These are phyloP conservation scores for Centrocercus urophasianus DNA, from an alignment of 2,113 vertebrate species.

Conservation along the genomic window DNA sequence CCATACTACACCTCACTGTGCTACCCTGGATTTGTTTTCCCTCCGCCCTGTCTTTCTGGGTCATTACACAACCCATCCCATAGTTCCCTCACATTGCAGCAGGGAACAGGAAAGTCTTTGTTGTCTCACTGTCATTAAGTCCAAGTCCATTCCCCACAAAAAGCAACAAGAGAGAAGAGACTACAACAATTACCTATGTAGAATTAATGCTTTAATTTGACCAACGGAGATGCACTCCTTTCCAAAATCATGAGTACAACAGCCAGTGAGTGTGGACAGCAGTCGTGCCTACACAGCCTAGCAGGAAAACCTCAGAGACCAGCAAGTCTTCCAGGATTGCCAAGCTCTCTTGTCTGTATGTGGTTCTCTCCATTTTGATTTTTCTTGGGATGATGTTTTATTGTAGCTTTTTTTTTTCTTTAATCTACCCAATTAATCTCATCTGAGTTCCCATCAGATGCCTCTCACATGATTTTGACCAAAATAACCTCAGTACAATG, in stretches of 20 bases:
- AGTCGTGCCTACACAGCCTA: not conserved
- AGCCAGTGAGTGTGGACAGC: not conserved
- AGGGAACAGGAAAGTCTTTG: not conserved
- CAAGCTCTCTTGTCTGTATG: not conserved
- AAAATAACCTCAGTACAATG: not conserved
- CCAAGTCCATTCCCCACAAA: not conserved
- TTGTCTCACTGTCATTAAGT: not conserved
- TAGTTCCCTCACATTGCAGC: not conserved
- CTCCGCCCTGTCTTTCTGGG: not conserved
- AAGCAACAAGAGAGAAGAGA: not conserved
- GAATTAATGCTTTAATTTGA: accelerated
- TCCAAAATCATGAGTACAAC: not conserved
- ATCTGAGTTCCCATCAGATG: not conserved
- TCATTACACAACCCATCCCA: accelerated
- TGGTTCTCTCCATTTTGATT: accelerated
- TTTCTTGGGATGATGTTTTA: not conserved
- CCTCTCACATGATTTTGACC: not conserved
- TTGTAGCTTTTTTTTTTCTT: not conserved
- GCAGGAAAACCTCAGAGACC: not conserved
- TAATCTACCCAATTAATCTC: not conserved
- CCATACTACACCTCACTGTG: accelerated
- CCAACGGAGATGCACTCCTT: not conserved
- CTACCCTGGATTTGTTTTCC: not conserved
- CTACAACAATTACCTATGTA: accelerated
- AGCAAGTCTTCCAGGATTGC: not conserved